Evolutionary conservation across 2,113 vertebrate genomes (phyloP).

Genomic region (Ibidorhyncha struthersii): DNA sequence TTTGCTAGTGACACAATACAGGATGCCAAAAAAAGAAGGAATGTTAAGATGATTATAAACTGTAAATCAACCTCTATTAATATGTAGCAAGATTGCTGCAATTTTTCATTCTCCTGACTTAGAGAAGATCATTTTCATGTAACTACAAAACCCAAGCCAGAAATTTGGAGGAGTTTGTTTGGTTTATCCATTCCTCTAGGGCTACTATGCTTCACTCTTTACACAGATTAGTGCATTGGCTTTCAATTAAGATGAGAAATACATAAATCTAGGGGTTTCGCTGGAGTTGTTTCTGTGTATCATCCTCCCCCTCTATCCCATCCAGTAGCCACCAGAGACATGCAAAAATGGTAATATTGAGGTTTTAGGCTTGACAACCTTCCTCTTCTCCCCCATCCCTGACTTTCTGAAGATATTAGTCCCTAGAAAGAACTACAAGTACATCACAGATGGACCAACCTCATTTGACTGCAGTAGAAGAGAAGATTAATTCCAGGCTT

Average conservation of each 20-base stretch:
- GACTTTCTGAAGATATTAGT: background rate
- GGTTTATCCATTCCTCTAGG: background rate
- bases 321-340: background rate
- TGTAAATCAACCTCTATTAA: background rate
- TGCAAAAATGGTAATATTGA: background rate
- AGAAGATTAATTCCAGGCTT: background rate
- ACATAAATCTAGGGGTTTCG: background rate
- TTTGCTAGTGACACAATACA: background rate
- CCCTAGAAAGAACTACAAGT: background rate
- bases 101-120: background rate
- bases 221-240: background rate
- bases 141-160: slow-evolving; percentile 4
- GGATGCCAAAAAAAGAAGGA: background rate
- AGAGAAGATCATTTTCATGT: background rate
- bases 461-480: background rate
- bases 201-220: background rate
- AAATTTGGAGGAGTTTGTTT: background rate
- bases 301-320: background rate
- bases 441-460: background rate
- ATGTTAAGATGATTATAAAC: background rate
- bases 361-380: background rate
- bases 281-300: background rate
- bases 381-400: background rate
- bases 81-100: background rate
- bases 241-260: slow-evolving; percentile 24